A percentile compares a stretch with the other conserved stretches of the same genome.
These are phyloP conservation scores for Leptodactylus fuscus DNA, from an alignment of 2,113 vertebrate species.

Conservation along the genomic window DNA sequence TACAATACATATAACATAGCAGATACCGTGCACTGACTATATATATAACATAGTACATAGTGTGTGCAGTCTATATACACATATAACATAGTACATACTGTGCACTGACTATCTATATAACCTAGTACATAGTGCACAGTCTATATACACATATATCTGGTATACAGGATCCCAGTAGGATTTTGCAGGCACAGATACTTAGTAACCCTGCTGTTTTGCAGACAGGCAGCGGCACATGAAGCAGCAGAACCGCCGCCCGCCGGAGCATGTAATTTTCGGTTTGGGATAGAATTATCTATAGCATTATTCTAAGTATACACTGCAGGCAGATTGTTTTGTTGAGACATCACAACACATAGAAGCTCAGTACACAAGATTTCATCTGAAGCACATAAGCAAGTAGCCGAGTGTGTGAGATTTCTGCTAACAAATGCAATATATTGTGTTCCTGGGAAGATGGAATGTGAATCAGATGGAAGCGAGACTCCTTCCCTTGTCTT, in stretches of 20 bases:
- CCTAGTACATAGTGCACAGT: no score
- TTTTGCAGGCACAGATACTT: no score
- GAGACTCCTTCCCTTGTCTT: constrained; percentile 47
- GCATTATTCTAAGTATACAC: background rate
- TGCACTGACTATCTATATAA: no score
- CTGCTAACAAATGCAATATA: constrained; percentile 57
- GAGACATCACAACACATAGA: background rate
- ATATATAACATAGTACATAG: no score
- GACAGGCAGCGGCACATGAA: background rate
- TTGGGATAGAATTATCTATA: constrained; percentile 2
- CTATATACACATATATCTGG: no score
- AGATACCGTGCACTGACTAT: no score
- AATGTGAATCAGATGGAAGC: constrained; percentile 57
- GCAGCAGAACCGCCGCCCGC: background rate
- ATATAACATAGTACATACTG: no score
- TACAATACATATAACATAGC: background rate
- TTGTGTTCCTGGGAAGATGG: constrained; percentile 47
- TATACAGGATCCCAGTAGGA: no score
- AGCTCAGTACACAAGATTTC: constrained; percentile 40
- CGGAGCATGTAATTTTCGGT: background rate
- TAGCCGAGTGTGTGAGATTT: constrained; percentile 36
- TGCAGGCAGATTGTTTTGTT: background rate
- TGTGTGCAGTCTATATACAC: background rate
- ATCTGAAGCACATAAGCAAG: background rate
- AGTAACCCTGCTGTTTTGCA: background rate